These are phyloP conservation scores for Eupithecia exiguata DNA, from an alignment of 2,888 invertebrate species.

Conservation along the genomic window DNA sequence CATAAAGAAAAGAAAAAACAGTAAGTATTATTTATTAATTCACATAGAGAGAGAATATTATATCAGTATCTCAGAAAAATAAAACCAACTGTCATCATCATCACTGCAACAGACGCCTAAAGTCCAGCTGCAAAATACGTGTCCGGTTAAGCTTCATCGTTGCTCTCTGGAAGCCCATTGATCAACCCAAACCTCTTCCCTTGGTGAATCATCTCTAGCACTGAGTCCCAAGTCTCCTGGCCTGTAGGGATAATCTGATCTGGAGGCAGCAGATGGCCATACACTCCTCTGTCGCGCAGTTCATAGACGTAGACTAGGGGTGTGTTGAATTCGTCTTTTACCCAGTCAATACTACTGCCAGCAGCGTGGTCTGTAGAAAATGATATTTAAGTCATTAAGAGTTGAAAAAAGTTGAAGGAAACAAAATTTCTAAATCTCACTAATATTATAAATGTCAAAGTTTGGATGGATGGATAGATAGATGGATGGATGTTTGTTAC, in stretches of 20 bases:
- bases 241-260: constrained; percentile 82
- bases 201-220: constrained; percentile 66
- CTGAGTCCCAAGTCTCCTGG: constrained; percentile 79
- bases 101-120: constrained; percentile 2
- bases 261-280: constrained; percentile 85
- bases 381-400: background rate
- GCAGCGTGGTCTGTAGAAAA: constrained; percentile 61
- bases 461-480: too few species aligned
- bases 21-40: background rate
- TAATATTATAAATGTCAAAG: too few species aligned
- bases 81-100: too few species aligned
- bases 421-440: too few species aligned
- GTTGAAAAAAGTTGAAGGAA: background rate
- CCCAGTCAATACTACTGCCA: constrained; percentile 72
- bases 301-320: constrained; percentile 69
- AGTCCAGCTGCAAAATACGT: background rate
- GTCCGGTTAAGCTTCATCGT: background rate
- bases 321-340: constrained; percentile 59
- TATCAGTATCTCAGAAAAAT: background rate
- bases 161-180: constrained; percentile 13
- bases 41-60: background rate
- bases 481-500: too few species aligned
- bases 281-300: constrained; percentile 83
- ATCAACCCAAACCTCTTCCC: constrained; percentile 59
- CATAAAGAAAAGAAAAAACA: background rate